Base-by-base conservation (phyloP, 2,113 vertebrate species). In the Noturus placidus region DNA sequence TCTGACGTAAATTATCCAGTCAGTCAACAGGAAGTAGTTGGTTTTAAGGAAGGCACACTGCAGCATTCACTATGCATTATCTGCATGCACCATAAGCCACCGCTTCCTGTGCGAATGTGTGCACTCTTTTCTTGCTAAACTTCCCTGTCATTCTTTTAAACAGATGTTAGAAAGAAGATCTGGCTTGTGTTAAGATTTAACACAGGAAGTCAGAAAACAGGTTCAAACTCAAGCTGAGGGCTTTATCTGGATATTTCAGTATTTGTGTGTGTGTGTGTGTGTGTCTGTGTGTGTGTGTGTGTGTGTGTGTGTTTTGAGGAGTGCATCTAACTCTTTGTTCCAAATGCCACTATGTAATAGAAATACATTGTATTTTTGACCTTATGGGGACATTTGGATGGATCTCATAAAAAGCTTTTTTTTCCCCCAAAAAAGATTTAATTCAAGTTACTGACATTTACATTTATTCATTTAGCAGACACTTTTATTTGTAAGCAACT, bases 1-100 rank as follows among this genome's bases (percentile, higher is more conserved):
- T 25, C 25, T 82, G 50, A 38, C 50, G 33, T 77, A 38, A 86
- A n/a, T 50, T 38, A 87, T 77, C 78, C 86, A 27, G 69, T 61
- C 74, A 87, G 22, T 63, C 50, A 86, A 82, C 86, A 91, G 90
- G 88, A 91, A 88, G 90, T 91, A 89, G 74, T 89, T 91, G 88
- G 82, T 33, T 87, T 86, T 30, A 57, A 86, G 72, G 87, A 30
- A 84, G 81, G 54, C 42, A 38, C 25, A 67, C 61, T 72, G 74
- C 65, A 65, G 82, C 56, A 70, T 72, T 65, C 67, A 59, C n/a
- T 19, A 59, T 72, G 79, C 57, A 15, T 87, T 91, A 91, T 91
- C 90, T 88, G 90, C 42, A 59, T 30, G 19, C 65, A 77, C 52
- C 87, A 91, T 77, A 84, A n/a, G 77, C 50, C 81, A 84, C 84